phyloP scores from a whole-genome alignment of 2,113 vertebrate genomes.

The Vidua chalybeata region DNA sequence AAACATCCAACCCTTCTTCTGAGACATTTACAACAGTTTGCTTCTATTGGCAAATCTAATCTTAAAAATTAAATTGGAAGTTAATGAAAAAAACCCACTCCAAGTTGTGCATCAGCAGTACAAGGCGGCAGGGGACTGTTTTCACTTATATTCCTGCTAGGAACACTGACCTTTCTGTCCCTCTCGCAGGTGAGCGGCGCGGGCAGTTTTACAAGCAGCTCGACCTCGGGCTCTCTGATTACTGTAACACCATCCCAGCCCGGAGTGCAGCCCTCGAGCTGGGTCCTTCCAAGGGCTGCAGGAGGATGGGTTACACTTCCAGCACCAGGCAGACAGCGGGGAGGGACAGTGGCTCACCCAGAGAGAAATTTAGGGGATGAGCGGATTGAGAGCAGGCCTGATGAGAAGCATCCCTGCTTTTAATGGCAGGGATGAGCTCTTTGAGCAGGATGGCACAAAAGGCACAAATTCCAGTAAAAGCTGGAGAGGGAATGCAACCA shows the following conservation, averaged over 20 bases:
- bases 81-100: neutral
- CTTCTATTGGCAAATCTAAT: neutral
- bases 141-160: neutral
- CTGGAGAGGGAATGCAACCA: neutral
- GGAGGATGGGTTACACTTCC: conserved; percentile 6
- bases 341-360: neutral
- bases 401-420: neutral
- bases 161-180: neutral
- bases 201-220: neutral
- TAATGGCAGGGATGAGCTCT: neutral
- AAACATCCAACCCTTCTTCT: neutral
- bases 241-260: conserved; percentile 36
- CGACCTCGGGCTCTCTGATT: neutral
- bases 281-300: neutral
- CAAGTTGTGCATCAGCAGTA: neutral
- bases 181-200: accelerated
- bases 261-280: neutral
- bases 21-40: neutral
- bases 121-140: neutral
- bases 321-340: accelerated
- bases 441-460: neutral
- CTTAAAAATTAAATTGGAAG: neutral
- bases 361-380: neutral
- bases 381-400: neutral
- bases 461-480: neutral